Conservation (phyloP, 2,888 invertebrate species). For the Euzetes globulus region DNA sequence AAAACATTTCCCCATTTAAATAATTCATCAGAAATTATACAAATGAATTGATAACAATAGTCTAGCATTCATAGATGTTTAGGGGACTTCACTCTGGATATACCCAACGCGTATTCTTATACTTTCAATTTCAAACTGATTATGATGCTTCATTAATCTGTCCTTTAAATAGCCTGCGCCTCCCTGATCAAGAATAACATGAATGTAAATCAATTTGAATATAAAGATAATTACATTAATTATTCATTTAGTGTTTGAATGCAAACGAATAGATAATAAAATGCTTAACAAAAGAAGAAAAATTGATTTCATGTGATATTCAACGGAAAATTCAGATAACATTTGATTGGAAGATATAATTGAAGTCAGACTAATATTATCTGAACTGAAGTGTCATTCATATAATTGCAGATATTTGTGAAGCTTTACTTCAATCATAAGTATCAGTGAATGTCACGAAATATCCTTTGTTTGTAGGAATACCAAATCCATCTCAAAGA, state of each 20-base stretch:
- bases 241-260: neutral
- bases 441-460: slow-evolving; percentile 1
- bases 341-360: neutral
- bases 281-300: no score
- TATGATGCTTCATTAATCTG: no score
- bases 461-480: neutral
- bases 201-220: neutral
- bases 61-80: no score
- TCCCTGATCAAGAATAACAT: no score
- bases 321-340: neutral
- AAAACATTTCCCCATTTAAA: no score
- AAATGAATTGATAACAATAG: no score
- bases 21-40: no score
- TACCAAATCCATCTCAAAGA: neutral
- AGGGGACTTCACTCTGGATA: no score
- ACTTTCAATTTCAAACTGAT: no score
- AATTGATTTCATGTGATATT: neutral
- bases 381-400: neutral
- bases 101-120: no score
- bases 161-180: no score
- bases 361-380: neutral
- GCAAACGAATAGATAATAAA: no score
- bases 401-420: neutral
- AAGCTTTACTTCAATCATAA: neutral
- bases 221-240: neutral